Conservation (phyloP, 1,140 invertebrate species). For the Anthonomus grandis region DNA sequence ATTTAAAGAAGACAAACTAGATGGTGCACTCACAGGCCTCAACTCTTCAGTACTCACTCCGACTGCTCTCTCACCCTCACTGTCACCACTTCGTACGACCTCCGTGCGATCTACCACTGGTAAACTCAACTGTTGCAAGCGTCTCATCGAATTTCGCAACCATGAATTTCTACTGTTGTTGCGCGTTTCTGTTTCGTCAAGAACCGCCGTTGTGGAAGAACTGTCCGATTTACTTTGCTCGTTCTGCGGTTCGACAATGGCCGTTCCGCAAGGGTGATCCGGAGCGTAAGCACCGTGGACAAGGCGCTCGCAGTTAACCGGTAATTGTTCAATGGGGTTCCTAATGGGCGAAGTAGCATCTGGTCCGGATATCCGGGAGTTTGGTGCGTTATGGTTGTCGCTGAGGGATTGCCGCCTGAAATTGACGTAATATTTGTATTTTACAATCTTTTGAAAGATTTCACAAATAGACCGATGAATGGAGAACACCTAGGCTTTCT, state of each 20-base stretch:
- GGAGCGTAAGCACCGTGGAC: slow-evolving; percentile 37
- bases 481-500: too few relatives aligned
- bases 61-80: not conserved
- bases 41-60: not conserved
- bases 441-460: not conserved
- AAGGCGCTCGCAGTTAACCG: slow-evolving; percentile 27
- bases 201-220: slow-evolving; percentile 26
- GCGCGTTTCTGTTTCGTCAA: slow-evolving; percentile 17
- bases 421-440: not conserved
- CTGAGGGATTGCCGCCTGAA: slow-evolving; percentile 18
- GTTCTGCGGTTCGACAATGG: slow-evolving; percentile 31
- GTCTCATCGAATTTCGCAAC: slow-evolving; percentile 46
- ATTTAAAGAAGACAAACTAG: slow-evolving; percentile 30
- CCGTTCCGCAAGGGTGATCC: slow-evolving; percentile 39
- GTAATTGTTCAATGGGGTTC: slow-evolving; percentile 22
- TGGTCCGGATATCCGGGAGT: slow-evolving; percentile 15
- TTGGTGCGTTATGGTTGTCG: slow-evolving; percentile 5
- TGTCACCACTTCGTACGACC: not conserved
- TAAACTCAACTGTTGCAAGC: slow-evolving; percentile 41
- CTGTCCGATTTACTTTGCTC: slow-evolving; percentile 13
- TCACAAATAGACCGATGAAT: too few relatives aligned
- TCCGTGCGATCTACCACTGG: slow-evolving; percentile 25
- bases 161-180: slow-evolving; percentile 30
- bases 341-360: slow-evolving; percentile 14
- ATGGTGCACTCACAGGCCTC: slow-evolving; percentile 45